Percentiles rank a stretch among this genome's conserved stretches.
Evolutionary conservation across 2,797 vertebrate species (phyloP).

Genomic region (Malacoraja senta): DNA sequence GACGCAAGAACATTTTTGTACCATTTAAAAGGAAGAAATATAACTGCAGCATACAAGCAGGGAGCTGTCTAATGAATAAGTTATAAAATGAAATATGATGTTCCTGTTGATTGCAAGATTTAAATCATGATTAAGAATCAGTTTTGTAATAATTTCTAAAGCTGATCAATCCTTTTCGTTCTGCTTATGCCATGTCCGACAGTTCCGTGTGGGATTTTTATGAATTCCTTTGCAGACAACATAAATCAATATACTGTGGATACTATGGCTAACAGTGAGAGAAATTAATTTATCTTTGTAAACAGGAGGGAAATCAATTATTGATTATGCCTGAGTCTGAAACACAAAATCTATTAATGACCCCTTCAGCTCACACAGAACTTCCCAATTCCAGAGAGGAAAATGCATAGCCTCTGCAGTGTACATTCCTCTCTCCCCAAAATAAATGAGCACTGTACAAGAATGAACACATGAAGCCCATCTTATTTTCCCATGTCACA

Average conservation of each 20-base stretch:
- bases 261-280: background rate
- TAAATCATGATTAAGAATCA: background rate
- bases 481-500: background rate
- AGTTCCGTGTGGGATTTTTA: background rate
- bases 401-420: background rate
- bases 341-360: constrained; percentile 17
- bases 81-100: background rate
- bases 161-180: background rate
- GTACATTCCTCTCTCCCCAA: background rate
- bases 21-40: no score
- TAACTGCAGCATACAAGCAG: background rate
- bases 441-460: constrained; percentile 1
- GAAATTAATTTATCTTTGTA: background rate
- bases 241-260: constrained; percentile 17
- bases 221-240: constrained; percentile 1
- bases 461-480: background rate
- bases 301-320: constrained; percentile 29
- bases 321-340: constrained; percentile 16
- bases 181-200: background rate
- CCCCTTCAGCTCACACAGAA: constrained; percentile 12
- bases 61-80: background rate
- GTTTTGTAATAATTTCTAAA: background rate
- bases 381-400: background rate
- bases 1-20: no score
- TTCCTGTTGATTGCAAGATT: background rate